Percentiles rank a stretch among this genome's conserved stretches.
These are phyloP conservation scores for Cephus cinctus DNA, from an alignment of 1,140 invertebrate species.

Conservation along the genomic window DNA sequence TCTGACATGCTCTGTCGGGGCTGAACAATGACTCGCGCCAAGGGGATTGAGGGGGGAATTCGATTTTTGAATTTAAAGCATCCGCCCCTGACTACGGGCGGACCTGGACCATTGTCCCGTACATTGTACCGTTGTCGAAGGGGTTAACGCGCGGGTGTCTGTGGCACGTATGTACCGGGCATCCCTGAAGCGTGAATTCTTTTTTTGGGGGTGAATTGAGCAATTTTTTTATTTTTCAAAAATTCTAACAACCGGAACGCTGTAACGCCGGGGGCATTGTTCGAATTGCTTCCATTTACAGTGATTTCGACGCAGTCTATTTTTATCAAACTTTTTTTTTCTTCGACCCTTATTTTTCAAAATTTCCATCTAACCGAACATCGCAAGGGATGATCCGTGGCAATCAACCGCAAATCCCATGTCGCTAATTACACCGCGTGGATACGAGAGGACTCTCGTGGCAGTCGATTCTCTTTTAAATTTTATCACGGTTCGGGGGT, in stretches of 20 bases:
- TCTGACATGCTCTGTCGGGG: slow-evolving; percentile 33
- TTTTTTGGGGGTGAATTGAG: too few relatives aligned
- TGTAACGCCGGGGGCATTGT: not conserved
- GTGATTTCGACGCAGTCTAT: too few relatives aligned
- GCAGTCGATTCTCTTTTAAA: slow-evolving; percentile 34
- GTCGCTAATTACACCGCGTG: too few relatives aligned
- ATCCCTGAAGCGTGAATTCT: too few relatives aligned
- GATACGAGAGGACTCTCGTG: too few relatives aligned
- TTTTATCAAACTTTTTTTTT: too few relatives aligned
- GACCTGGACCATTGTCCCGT: slow-evolving; percentile 12
- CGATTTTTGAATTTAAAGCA: slow-evolving; percentile 55
- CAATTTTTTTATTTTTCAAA: too few relatives aligned
- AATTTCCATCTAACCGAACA: too few relatives aligned
- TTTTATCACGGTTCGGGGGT: slow-evolving; percentile 31
- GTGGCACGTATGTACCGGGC: not conserved
- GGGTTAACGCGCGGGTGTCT: slow-evolving; percentile 25
- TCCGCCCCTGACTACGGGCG: slow-evolving; percentile 23
- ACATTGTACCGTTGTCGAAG: slow-evolving; percentile 31
- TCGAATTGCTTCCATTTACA: not conserved
- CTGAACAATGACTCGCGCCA: slow-evolving; percentile 36
- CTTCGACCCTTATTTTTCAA: too few relatives aligned
- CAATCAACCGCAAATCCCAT: too few relatives aligned
- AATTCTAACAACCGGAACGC: not conserved
- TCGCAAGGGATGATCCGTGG: too few relatives aligned
- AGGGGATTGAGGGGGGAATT: slow-evolving; percentile 28